phyloP scores from a whole-genome alignment of 2,113 vertebrate genomes.

The Cyprinodon brontotheroides region DNA sequence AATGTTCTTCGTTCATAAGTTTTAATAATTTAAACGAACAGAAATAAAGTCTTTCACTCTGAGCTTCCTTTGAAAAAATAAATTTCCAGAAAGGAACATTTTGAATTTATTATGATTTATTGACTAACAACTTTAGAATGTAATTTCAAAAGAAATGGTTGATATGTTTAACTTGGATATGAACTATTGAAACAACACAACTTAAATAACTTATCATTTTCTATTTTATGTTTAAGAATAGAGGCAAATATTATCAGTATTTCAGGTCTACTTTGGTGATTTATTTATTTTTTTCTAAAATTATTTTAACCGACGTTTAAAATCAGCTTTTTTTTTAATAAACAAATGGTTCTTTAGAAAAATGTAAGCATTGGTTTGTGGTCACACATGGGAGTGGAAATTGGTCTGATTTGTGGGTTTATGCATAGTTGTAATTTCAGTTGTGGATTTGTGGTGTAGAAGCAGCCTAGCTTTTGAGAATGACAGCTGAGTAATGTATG shows the following conservation, averaged over 20 bases:
- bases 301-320: not conserved
- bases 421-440: not conserved
- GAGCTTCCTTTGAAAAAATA: no score
- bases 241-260: not conserved
- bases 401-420: not conserved
- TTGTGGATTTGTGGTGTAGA: not conserved
- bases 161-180: no score
- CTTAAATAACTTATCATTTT: no score
- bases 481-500: not conserved
- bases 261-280: not conserved
- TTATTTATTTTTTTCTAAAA: not conserved
- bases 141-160: no score
- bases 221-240: no score
- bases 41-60: no score
- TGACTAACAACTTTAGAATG: no score
- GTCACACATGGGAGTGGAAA: not conserved
- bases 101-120: no score
- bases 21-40: no score
- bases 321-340: not conserved
- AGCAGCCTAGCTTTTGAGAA: not conserved
- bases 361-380: not conserved
- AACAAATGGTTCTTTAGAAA: not conserved
- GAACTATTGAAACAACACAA: no score
- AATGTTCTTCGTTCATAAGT: no score
- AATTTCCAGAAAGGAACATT: no score